Conservation (phyloP, 2,113 vertebrate genomes). For the Trogon surrucura region DNA sequence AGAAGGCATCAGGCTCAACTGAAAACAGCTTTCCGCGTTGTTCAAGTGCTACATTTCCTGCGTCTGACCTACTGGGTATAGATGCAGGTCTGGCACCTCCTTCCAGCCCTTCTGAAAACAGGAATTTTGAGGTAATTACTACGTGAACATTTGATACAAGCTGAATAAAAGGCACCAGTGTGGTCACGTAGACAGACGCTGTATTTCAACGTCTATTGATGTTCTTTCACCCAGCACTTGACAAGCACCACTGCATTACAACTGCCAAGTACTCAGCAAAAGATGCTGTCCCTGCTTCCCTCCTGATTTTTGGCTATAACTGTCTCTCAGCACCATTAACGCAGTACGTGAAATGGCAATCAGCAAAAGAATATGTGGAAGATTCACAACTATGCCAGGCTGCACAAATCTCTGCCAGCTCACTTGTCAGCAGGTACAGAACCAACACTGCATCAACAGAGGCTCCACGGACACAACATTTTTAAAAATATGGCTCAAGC, state of each 20-base stretch:
- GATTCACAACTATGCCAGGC: background rate
- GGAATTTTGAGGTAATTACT: background rate
- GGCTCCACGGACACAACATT: background rate
- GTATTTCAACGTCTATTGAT: background rate
- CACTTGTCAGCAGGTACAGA: background rate
- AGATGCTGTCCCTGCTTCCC: background rate
- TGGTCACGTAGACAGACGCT: fast-evolving
- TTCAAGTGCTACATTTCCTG: no score
- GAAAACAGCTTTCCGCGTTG: background rate
- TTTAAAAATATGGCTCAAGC: background rate
- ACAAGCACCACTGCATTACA: background rate
- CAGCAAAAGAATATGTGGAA: fast-evolving
- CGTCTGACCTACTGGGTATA: fast-evolving
- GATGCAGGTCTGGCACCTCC: background rate
- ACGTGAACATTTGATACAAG: background rate
- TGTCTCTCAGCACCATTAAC: background rate
- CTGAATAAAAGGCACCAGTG: background rate
- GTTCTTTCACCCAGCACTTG: background rate
- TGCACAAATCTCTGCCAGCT: background rate
- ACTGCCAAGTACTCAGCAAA: background rate
- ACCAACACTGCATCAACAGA: background rate
- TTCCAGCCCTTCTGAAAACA: background rate
- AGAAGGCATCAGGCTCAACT: background rate
- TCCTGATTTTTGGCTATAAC: background rate
- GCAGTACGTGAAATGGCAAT: fast-evolving